These are phyloP conservation scores for Cremastinae sp. DNA, from an alignment of 2,888 invertebrate genomes.

Conservation along the genomic window DNA sequence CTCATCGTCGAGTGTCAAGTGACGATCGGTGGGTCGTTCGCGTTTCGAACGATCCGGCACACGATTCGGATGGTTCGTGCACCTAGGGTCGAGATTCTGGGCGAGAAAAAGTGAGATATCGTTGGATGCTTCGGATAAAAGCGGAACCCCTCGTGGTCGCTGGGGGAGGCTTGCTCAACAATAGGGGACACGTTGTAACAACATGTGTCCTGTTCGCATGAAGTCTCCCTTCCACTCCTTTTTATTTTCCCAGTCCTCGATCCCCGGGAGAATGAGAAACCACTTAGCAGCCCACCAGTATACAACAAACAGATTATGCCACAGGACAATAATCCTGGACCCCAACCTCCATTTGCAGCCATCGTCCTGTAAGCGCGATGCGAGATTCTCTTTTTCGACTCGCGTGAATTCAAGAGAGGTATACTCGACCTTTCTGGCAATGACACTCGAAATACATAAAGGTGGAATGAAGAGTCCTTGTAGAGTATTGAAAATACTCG, in stretches of 20 bases:
- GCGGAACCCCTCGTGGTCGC: constrained; percentile 44
- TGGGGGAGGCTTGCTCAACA: constrained; percentile 67
- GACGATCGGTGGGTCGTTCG: constrained; percentile 72
- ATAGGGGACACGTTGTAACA: constrained; percentile 77
- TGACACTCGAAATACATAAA: not conserved
- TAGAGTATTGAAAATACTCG: not conserved
- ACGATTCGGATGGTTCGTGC: not conserved
- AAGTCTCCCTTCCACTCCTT: constrained; percentile 59
- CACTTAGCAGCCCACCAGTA: constrained; percentile 78
- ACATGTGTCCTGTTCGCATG: constrained; percentile 78
- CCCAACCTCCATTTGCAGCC: constrained; percentile 55
- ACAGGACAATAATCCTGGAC: constrained; percentile 72
- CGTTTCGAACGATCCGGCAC: constrained; percentile 58
- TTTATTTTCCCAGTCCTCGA: constrained; percentile 24
- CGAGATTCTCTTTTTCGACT: constrained; percentile 33
- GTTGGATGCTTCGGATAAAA: constrained; percentile 26
- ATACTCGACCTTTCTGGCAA: not conserved
- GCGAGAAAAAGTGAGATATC: too few relatives aligned
- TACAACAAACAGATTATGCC: constrained; percentile 79
- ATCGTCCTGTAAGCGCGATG: constrained; percentile 21
- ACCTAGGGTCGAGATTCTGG: not conserved
- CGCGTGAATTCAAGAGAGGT: constrained; percentile 1
- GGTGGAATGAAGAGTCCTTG: not conserved
- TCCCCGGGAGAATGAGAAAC: constrained; percentile 73
- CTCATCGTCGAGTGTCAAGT: constrained; percentile 74